phyloP scores from a whole-genome alignment of 2,797 vertebrate genomes.

The Champsocephalus gunnari region DNA sequence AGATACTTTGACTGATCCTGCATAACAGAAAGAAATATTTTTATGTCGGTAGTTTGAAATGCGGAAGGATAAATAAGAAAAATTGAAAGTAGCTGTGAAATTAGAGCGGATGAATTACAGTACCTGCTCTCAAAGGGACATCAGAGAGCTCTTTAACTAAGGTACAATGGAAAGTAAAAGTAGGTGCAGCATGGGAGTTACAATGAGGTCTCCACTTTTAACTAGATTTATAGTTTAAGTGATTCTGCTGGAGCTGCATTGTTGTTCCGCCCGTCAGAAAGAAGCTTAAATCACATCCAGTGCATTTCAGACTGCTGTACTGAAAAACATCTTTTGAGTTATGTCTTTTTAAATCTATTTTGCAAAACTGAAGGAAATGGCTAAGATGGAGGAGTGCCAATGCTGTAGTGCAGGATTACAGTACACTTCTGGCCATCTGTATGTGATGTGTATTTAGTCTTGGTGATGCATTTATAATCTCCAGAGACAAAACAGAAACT shows the following conservation, averaged over 20 bases:
- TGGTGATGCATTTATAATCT: constrained; percentile 12
- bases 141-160: constrained; percentile 42
- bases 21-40: constrained; percentile 47
- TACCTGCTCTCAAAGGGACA: constrained; percentile 40
- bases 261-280: constrained; percentile 33
- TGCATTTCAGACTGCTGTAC: constrained; percentile 24
- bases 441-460: neutral
- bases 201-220: constrained; percentile 36
- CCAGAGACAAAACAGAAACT: constrained; percentile 4
- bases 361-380: constrained; percentile 32
- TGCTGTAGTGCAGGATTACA: constrained; percentile 3
- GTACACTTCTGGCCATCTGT: neutral
- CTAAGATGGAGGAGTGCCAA: neutral
- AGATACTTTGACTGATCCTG: constrained; percentile 40
- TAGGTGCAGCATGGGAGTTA: constrained; percentile 28
- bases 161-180: constrained; percentile 40
- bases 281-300: constrained; percentile 34
- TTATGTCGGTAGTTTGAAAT: constrained; percentile 51
- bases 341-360: constrained; percentile 31
- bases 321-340: constrained; percentile 29
- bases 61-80: constrained; percentile 53
- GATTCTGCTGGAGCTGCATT: constrained; percentile 48
- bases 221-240: constrained; percentile 45
- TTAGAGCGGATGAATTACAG: constrained; percentile 53
- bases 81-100: constrained; percentile 58